phyloP scores from a whole-genome alignment of 1,140 invertebrate genomes.

The Zaprionus tsacasi region DNA sequence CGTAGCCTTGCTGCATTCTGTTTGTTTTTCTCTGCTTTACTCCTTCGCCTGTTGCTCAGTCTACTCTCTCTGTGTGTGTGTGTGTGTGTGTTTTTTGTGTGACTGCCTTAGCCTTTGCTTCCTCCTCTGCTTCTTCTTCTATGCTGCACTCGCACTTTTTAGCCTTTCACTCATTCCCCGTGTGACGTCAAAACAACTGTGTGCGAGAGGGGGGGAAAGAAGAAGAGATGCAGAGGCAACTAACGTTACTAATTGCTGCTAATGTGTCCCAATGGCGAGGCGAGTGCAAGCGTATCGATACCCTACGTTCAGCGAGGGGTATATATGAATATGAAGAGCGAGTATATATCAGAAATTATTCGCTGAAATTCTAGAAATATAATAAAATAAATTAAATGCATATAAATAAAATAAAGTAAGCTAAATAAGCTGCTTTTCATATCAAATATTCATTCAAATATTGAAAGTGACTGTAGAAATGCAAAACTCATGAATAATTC shows the following conservation, averaged over 20 bases:
- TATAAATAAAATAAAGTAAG: too few species aligned
- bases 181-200: not conserved
- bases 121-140: not conserved
- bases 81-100: not conserved
- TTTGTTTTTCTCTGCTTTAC: not conserved
- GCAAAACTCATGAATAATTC: too few species aligned
- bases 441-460: too few species aligned
- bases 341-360: too few species aligned
- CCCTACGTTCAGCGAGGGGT: not conserved
- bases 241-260: slow-evolving; percentile 4
- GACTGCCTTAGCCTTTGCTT: not conserved
- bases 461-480: too few species aligned
- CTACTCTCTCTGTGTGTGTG: not conserved
- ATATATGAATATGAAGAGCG: not conserved
- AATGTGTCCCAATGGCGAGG: not conserved
- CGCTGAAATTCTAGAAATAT: not conserved
- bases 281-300: not conserved
- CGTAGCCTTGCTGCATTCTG: slow-evolving; percentile 55
- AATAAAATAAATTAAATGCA: not conserved
- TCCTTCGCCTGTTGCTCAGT: not conserved
- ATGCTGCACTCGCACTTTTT: slow-evolving; percentile 17
- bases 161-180: not conserved
- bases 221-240: not conserved
- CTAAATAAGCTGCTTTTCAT: too few species aligned
- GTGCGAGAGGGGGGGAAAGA: not conserved